phyloP scores from a whole-genome alignment of 2,888 invertebrate genomes.

The Nomada hirtipes region DNA sequence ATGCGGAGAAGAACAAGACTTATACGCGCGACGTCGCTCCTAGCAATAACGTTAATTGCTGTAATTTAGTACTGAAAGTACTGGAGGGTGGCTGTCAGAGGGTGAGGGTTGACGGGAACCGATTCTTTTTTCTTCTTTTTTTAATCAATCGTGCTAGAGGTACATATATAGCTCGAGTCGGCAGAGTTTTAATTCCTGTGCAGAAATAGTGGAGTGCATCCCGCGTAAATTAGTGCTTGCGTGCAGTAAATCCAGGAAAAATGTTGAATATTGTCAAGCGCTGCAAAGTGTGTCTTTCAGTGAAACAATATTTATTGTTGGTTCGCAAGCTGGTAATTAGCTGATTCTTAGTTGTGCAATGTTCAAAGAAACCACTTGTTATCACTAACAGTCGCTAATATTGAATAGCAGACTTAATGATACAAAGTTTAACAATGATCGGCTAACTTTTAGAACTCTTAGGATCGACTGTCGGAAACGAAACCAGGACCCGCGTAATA shows the following conservation, averaged over 20 bases:
- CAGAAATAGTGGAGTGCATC: not conserved
- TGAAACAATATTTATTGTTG: slow-evolving; percentile 9
- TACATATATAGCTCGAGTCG: not conserved
- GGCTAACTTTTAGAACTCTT: not conserved
- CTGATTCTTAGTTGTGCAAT: not conserved
- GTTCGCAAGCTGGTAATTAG: slow-evolving; percentile 12
- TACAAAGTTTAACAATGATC: not conserved
- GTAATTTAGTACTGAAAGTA: slow-evolving; percentile 73
- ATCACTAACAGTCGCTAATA: not conserved
- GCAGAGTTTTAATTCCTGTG: not conserved
- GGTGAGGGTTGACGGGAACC: not conserved
- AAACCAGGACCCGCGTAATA: not conserved
- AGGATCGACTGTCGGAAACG: not conserved
- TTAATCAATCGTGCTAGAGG: slow-evolving; percentile 19
- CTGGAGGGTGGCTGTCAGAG: not conserved
- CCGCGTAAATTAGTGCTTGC: too few species aligned
- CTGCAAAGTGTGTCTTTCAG: not conserved
- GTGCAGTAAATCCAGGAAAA: not conserved
- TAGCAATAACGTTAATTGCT: slow-evolving; percentile 82
- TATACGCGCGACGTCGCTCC: slow-evolving; percentile 68
- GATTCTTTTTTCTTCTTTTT: slow-evolving; percentile 3
- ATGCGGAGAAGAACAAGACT: slow-evolving; percentile 52
- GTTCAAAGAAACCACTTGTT: slow-evolving; percentile 9
- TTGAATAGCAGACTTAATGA: not conserved
- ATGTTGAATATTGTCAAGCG: not conserved